Conservation (phyloP, 2,797 vertebrate genomes). For the Dromococcyx pavoninus region DNA sequence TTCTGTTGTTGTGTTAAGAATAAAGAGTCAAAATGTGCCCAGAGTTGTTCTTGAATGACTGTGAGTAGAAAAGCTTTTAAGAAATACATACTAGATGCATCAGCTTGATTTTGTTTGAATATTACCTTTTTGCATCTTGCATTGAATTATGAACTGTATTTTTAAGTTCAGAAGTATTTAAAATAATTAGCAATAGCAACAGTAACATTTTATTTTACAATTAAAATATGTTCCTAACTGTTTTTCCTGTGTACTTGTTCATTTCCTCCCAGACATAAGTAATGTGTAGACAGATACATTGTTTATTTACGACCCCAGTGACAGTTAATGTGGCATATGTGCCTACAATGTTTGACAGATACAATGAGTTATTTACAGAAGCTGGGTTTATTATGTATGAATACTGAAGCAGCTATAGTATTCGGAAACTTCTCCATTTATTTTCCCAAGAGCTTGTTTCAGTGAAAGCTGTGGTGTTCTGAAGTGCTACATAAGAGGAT, state of each 20-base stretch:
- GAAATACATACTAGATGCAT: not conserved
- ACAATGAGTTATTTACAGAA: slow-evolving; percentile 69
- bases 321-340: slow-evolving; percentile 53
- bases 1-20: not conserved
- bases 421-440: slow-evolving; percentile 30
- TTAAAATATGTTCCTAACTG: slow-evolving; percentile 2
- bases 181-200: slow-evolving; percentile 34
- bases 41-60: not conserved
- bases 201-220: not conserved
- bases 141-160: not conserved
- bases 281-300: slow-evolving; percentile 48
- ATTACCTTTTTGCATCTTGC: not conserved
- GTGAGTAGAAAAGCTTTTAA: not conserved
- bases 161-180: not conserved
- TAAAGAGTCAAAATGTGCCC: not conserved
- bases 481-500: not conserved
- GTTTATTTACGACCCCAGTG: slow-evolving; percentile 60
- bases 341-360: slow-evolving; percentile 54
- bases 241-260: slow-evolving; percentile 20
- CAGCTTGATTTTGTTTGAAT: not conserved
- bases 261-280: slow-evolving; percentile 45
- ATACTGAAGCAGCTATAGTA: slow-evolving; percentile 24
- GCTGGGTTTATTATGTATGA: slow-evolving; percentile 61
- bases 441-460: slow-evolving; percentile 31
- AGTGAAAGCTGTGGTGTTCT: not conserved